phyloP scores from a whole-genome alignment of 2,113 vertebrate species.

The Tor tambroides region DNA sequence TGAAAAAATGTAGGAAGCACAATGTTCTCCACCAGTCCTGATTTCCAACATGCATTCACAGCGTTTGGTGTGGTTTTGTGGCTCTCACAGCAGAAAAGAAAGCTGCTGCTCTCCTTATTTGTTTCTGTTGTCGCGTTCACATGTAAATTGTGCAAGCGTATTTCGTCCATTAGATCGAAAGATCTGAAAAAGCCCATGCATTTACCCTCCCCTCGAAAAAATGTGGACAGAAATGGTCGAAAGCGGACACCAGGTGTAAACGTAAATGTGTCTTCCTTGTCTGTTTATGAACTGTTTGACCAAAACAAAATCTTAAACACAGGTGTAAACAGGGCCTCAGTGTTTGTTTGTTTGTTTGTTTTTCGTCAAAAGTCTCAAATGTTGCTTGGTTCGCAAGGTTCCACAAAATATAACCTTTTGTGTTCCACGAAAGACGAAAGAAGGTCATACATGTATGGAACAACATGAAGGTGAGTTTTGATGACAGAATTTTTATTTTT shows the following conservation, averaged over 20 bases:
- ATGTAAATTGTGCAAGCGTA: not conserved
- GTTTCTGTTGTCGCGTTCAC: not conserved
- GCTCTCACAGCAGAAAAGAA: too few relatives aligned
- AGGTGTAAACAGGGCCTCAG: too few relatives aligned
- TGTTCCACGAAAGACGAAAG: not conserved
- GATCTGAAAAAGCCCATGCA: not conserved
- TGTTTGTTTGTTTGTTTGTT: too few relatives aligned
- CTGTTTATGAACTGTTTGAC: too few relatives aligned
- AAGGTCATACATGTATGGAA: not conserved
- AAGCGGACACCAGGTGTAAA: not conserved
- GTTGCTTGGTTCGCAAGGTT: not conserved
- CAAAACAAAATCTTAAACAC: too few relatives aligned
- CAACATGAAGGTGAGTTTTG: not conserved
- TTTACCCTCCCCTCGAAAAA: not conserved
- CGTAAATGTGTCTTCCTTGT: too few relatives aligned
- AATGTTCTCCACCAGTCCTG: too few relatives aligned
- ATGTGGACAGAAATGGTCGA: not conserved
- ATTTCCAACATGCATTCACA: not conserved
- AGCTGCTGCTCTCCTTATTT: not conserved
- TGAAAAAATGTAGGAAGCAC: not conserved
- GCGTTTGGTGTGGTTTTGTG: not conserved
- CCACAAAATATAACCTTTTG: not conserved
- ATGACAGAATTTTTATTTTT: not conserved
- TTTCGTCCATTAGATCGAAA: too few relatives aligned
- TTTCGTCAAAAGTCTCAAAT: too few relatives aligned